These are phyloP conservation scores for Eupithecia subumbrata DNA, from an alignment of 2,888 invertebrate genomes.

Conservation along the genomic window DNA sequence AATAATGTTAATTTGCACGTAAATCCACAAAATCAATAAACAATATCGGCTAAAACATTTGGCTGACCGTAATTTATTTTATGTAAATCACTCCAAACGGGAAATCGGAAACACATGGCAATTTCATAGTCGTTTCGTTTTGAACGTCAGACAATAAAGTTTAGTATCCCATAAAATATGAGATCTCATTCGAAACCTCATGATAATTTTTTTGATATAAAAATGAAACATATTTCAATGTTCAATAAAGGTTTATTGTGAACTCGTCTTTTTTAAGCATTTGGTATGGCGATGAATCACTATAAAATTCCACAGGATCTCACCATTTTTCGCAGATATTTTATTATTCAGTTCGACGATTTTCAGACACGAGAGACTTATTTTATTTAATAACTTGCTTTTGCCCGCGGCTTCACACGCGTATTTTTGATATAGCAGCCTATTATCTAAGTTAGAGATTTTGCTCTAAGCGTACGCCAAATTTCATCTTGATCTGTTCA, in stretches of 20 bases:
- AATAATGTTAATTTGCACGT: neutral
- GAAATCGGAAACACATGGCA: conserved; percentile 31
- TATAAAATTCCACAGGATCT: neutral
- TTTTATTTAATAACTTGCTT: neutral
- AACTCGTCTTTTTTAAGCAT: neutral
- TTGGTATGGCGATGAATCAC: neutral
- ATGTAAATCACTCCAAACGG: conserved; percentile 27
- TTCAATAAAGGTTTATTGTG: neutral
- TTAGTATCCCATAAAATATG: conserved; percentile 29
- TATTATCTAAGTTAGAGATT: no score
- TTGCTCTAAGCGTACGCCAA: no score
- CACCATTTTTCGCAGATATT: neutral
- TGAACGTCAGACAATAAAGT: conserved; percentile 29
- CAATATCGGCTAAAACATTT: conserved; percentile 2
- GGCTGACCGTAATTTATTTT: conserved; percentile 13
- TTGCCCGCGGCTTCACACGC: no score
- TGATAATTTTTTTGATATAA: conserved; percentile 17
- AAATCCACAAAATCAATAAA: conserved; percentile 7
- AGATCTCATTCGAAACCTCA: conserved; percentile 22
- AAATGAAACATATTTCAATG: conserved; percentile 2
- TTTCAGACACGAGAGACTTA: neutral
- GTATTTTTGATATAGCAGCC: no score
- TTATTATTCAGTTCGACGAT: neutral
- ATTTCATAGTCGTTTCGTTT: conserved; percentile 20
- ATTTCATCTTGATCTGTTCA: no score